Evolutionary conservation across 2,113 vertebrate species (phyloP), one percentile per base, ranked within the genome.

Genomic region (Candoia aspera): DNA sequence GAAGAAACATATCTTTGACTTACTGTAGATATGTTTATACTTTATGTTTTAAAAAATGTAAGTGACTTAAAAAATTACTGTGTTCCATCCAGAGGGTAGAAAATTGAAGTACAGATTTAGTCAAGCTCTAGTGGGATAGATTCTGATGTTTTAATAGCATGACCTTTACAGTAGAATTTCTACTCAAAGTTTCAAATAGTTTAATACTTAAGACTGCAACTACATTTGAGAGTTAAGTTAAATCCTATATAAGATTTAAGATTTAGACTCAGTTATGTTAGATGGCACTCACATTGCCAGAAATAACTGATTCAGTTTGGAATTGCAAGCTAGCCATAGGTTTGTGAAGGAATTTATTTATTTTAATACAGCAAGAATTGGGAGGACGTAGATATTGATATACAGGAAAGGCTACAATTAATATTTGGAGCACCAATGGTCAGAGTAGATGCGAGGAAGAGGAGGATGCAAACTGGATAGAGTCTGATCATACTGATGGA

Each of bases 1-100:
- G 97, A 97, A 91, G 55, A 93, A 93, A 89, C 95, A 95, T 86
- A 29, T 86, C 93, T 92, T 88, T 55, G 17, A 24, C 13, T 55
- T 92, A 2, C 6, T 42, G 19, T 55, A n/a, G 42, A 49, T 84
- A 54, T 53, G 53, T 60, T 84, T 24, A 42, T 46, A 54, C 24
- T 23, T 58, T 13, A 6, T 46, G 53, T 26, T 37, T 55, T 86
- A 83, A 37, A 24, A 62, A 59, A 15, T 54, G 23, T 90, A 33
- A 29, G 5, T 92, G 55, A 58, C 23, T 19, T 53, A 79, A 58
- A 58, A 59, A 12, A 84, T 19, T 5, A 24, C 23, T 37, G 19
- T 84, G 29, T 17, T 26, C 6, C 55, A 2, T 86, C 11, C 29
- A 91, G 68, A 55, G 46, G 21, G 19, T 21, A 62, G 37, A 53